These are phyloP conservation scores for Rhimphoctona megacephalus DNA, from an alignment of 2,888 invertebrate species.

Conservation along the genomic window DNA sequence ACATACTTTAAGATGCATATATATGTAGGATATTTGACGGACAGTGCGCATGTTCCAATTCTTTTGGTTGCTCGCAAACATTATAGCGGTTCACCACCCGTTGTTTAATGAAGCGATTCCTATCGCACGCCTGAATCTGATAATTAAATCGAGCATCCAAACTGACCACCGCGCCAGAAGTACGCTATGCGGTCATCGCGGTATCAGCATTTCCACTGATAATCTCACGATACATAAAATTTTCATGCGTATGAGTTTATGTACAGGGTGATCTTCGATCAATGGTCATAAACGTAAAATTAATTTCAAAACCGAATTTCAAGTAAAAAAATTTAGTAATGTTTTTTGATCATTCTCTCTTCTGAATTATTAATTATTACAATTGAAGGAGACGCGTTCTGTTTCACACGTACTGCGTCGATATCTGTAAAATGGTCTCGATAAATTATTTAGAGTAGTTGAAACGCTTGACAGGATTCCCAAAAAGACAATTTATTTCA, in stretches of 20 bases:
- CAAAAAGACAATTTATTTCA: background rate
- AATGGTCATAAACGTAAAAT: background rate
- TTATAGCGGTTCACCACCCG: conserved; percentile 63
- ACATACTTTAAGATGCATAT: background rate
- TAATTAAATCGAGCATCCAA: conserved; percentile 80
- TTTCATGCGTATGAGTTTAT: conserved; percentile 6
- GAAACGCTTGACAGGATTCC: background rate
- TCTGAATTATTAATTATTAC: background rate
- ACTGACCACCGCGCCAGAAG: conserved; percentile 55
- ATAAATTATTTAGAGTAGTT: background rate
- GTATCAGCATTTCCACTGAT: conserved; percentile 43
- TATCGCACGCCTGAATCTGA: conserved; percentile 79
- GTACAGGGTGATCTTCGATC: background rate
- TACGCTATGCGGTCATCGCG: conserved; percentile 41
- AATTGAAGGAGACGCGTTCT: background rate
- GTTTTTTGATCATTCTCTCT: too few species aligned
- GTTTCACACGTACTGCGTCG: too few species aligned
- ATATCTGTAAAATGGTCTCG: too few species aligned
- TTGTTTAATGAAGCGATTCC: conserved; percentile 80
- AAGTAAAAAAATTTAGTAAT: too few species aligned
- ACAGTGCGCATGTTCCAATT: conserved; percentile 66
- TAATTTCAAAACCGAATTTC: background rate
- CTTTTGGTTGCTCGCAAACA: conserved; percentile 20
- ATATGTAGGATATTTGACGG: background rate
- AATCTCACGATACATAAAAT: conserved; percentile 20